Percentiles rank a stretch among this genome's conserved stretches.
Conservation (phyloP, 2,888 invertebrate species). For the Hipparchia semele region DNA sequence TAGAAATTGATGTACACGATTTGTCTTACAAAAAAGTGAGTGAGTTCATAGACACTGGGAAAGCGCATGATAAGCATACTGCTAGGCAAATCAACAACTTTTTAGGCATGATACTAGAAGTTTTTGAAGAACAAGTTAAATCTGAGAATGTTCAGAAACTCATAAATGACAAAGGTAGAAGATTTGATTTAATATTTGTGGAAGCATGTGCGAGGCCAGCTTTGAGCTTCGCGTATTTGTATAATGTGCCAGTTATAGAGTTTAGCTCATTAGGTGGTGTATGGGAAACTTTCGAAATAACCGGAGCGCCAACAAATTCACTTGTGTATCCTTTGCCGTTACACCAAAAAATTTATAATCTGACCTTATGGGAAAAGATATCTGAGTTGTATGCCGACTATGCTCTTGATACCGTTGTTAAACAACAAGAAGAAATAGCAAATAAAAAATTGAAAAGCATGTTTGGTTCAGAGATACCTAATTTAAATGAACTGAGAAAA, state of each 20-base stretch:
- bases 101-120: slow-evolving; percentile 3
- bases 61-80: background rate
- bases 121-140: slow-evolving; percentile 40
- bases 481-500: slow-evolving; percentile 42
- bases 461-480: slow-evolving; percentile 40
- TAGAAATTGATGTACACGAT: slow-evolving; percentile 56
- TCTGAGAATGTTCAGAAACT: slow-evolving; percentile 44
- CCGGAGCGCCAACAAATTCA: slow-evolving; percentile 40
- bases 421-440: slow-evolving; percentile 19
- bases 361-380: slow-evolving; percentile 42
- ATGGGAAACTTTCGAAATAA: slow-evolving; percentile 22
- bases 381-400: slow-evolving; percentile 32
- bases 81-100: background rate
- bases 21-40: slow-evolving; percentile 47
- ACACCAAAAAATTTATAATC: slow-evolving; percentile 21
- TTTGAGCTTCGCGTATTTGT: slow-evolving; percentile 43
- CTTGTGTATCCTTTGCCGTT: slow-evolving; percentile 33
- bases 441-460: slow-evolving; percentile 25
- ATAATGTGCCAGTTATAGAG: slow-evolving; percentile 45
- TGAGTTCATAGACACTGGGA: slow-evolving; percentile 7
- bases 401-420: background rate
- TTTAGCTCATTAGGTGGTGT: slow-evolving; percentile 41
- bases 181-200: slow-evolving; percentile 51
- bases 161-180: slow-evolving; percentile 41
- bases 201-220: slow-evolving; percentile 46